A percentile compares a stretch with the other conserved stretches of the same genome.
These are phyloP conservation scores for Planococcus citri DNA, from an alignment of 1,140 invertebrate genomes.

Conservation along the genomic window DNA sequence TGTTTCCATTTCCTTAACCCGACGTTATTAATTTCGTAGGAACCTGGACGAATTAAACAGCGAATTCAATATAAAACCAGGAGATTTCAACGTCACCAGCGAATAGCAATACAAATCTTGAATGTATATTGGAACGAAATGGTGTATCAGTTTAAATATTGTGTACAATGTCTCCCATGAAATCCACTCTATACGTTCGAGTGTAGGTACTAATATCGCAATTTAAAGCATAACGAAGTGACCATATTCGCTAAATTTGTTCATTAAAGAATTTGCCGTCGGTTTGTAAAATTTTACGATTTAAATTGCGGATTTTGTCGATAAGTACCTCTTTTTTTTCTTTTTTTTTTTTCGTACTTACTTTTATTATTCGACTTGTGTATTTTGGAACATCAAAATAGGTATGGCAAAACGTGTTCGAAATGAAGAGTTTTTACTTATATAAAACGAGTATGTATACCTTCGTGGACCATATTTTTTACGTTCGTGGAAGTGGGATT, in stretches of 20 bases:
- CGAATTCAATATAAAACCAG: constrained; percentile 37
- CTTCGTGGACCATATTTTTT: neutral
- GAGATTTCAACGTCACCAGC: neutral
- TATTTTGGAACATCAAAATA: too few relatives aligned
- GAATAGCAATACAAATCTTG: neutral
- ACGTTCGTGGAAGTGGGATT: neutral
- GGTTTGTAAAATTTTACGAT: too few relatives aligned
- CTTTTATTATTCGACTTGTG: too few relatives aligned
- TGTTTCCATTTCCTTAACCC: constrained; percentile 21
- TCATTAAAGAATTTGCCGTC: too few relatives aligned
- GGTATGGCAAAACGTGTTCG: too few relatives aligned
- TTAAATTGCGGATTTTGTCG: too few relatives aligned
- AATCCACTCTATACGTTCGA: neutral
- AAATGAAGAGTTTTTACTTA: neutral
- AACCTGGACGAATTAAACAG: constrained; percentile 50
- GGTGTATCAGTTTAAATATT: neutral
- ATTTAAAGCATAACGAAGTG: neutral
- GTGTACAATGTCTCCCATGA: neutral
- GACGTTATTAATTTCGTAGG: constrained; percentile 33
- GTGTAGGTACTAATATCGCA: neutral
- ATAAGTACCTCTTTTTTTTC: too few relatives aligned
- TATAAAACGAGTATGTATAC: too few relatives aligned
- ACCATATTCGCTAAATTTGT: neutral
- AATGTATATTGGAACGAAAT: neutral
- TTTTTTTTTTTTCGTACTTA: too few relatives aligned